Evolutionary conservation across 2,888 invertebrate genomes (phyloP).

Genomic region (Homarus gammarus): DNA sequence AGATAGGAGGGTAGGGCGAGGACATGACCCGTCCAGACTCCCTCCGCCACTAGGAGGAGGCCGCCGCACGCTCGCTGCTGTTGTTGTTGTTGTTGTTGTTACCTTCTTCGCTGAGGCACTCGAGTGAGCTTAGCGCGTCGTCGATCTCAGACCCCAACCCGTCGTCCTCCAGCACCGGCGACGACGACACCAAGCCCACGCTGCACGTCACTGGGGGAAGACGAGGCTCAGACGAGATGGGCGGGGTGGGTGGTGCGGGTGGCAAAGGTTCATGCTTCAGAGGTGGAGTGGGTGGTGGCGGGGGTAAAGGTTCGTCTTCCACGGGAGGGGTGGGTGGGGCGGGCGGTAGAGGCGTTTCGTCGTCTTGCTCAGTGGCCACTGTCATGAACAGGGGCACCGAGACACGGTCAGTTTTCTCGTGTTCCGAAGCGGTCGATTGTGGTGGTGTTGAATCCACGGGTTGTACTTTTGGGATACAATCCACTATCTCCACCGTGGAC

Average conservation of each 20-base stretch:
- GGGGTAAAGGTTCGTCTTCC: conserved; percentile 34
- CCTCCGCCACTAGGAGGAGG: conserved; percentile 45
- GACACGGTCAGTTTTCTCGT: not conserved
- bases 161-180: conserved; percentile 31
- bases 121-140: conserved; percentile 49
- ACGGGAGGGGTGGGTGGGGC: conserved; percentile 22
- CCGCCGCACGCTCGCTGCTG: conserved; percentile 32
- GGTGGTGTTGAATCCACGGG: not conserved
- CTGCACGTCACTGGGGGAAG: conserved; percentile 20
- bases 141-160: conserved; percentile 54
- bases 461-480: not conserved
- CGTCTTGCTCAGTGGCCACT: not conserved
- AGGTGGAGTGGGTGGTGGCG: conserved; percentile 37
- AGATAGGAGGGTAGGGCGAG: too few species aligned
- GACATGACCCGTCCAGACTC: not conserved
- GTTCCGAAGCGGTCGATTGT: not conserved
- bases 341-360: conserved; percentile 1
- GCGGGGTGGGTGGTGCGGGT: conserved; percentile 28
- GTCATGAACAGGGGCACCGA: not conserved
- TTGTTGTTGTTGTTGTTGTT: too few species aligned
- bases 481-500: not conserved
- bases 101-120: conserved; percentile 64
- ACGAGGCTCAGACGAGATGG: not conserved
- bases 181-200: not conserved
- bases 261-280: conserved; percentile 23